A percentile compares a stretch with the other conserved stretches of the same genome.
phyloP scores from a whole-genome alignment of 2,888 invertebrate species.

The Drosophila picticornis region DNA sequence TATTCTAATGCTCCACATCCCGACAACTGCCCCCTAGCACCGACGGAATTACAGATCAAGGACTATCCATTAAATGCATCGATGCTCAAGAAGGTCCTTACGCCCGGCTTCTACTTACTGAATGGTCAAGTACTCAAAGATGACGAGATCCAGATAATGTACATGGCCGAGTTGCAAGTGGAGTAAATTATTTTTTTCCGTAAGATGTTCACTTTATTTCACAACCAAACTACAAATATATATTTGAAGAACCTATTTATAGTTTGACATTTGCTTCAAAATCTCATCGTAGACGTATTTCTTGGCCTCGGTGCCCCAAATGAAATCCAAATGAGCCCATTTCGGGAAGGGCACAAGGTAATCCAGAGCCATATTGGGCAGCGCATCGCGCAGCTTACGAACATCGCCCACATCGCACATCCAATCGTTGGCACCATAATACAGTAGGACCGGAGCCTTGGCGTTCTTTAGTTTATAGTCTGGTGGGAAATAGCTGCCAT shows the following conservation, averaged over 20 bases:
- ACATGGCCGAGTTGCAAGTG: conserved; percentile 43
- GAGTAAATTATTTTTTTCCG: conserved; percentile 22
- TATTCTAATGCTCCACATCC: conserved; percentile 80
- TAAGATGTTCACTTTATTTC: conserved; percentile 38
- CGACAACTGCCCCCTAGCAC: conserved; percentile 68
- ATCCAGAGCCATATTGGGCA: conserved; percentile 86
- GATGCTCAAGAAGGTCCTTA: conserved; percentile 51
- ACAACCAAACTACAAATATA: conserved; percentile 8
- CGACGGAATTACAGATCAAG: conserved; percentile 61
- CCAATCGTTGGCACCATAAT: conserved; percentile 88
- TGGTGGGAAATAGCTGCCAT: conserved; percentile 86
- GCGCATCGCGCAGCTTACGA: conserved; percentile 84
- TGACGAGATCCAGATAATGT: conserved; percentile 56
- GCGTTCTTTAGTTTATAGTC: conserved; percentile 85
- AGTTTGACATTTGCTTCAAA: conserved; percentile 65
- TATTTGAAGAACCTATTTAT: conserved; percentile 38
- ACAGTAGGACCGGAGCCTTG: conserved; percentile 86
- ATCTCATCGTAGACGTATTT: conserved; percentile 86
- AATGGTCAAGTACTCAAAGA: conserved; percentile 38
- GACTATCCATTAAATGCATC: conserved; percentile 71
- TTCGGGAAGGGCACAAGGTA: conserved; percentile 86
- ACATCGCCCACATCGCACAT: conserved; percentile 87
- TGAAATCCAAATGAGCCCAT: conserved; percentile 87
- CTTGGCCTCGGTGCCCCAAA: conserved; percentile 88
- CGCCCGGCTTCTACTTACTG: conserved; percentile 66